Evolutionary conservation across 2,797 vertebrate species (phyloP).

Genomic region (Sphenodon punctatus): DNA sequence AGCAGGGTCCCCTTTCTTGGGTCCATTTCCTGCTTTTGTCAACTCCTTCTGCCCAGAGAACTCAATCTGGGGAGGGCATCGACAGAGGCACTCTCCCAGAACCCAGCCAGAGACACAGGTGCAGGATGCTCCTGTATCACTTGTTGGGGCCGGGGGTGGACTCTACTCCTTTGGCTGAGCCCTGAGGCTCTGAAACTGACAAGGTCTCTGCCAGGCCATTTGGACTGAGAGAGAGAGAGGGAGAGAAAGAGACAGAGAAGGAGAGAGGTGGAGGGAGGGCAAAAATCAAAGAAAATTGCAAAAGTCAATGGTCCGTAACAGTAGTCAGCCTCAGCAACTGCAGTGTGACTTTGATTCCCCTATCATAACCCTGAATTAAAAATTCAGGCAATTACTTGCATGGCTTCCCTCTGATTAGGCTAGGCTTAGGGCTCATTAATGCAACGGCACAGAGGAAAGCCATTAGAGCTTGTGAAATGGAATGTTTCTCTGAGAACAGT

Average conservation of each 20-base stretch:
- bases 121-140: neutral
- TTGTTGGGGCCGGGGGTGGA: neutral
- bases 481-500: conserved; percentile 86
- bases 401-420: conserved; percentile 91
- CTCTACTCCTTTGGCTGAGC: neutral
- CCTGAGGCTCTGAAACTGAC: conserved; percentile 20
- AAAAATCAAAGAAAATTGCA: conserved; percentile 79
- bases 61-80: conserved; percentile 7
- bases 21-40: conserved; percentile 64
- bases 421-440: conserved; percentile 91
- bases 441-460: conserved; percentile 86
- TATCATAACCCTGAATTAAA: conserved; percentile 88
- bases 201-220: conserved; percentile 13
- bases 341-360: conserved; percentile 85
- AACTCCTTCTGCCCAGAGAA: conserved; percentile 36
- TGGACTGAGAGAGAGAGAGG: neutral
- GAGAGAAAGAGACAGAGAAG: neutral
- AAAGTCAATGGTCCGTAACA: conserved; percentile 79
- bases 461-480: conserved; percentile 85
- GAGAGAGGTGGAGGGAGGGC: conserved; percentile 32
- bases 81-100: conserved; percentile 71
- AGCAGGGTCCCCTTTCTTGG: conserved; percentile 38
- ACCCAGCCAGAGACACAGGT: conserved; percentile 56
- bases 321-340: conserved; percentile 72
- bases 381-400: conserved; percentile 97